These are phyloP conservation scores for Euzophera pinguis DNA, from an alignment of 2,888 invertebrate genomes.

Conservation along the genomic window DNA sequence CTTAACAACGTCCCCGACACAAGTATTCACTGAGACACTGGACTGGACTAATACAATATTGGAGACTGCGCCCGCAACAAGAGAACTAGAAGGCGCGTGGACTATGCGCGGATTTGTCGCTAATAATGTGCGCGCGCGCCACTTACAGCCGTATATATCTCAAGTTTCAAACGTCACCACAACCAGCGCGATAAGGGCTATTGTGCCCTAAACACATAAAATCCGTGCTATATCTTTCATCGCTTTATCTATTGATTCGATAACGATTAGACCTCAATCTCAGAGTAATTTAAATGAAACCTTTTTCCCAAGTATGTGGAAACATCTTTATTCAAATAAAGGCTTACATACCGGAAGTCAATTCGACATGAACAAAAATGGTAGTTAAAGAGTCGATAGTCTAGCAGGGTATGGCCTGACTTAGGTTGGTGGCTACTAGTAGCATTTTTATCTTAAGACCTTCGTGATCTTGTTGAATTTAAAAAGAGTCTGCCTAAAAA, in stretches of 20 bases:
- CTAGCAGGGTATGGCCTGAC: no score
- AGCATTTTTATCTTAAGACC: no score
- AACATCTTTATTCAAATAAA: no score
- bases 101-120: conserved; percentile 52
- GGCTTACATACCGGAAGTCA: no score
- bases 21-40: conserved; percentile 47
- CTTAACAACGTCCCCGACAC: conserved; percentile 36
- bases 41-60: conserved; percentile 39
- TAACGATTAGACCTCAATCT: not conserved
- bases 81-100: conserved; percentile 48
- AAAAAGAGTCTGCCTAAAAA: no score
- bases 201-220: conserved; percentile 32
- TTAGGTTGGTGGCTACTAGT: no score
- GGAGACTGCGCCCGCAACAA: conserved; percentile 33
- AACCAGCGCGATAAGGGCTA: conserved; percentile 41
- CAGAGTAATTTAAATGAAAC: not conserved
- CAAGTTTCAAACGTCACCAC: conserved; percentile 58
- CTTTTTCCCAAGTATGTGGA: no score
- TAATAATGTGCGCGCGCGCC: conserved; percentile 70
- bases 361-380: no score
- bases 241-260: conserved; percentile 2
- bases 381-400: no score
- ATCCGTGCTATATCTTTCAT: conserved; percentile 41
- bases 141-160: conserved; percentile 59
- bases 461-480: no score